phyloP scores from a whole-genome alignment of 2,113 vertebrate genomes.

The Channa maculata region DNA sequence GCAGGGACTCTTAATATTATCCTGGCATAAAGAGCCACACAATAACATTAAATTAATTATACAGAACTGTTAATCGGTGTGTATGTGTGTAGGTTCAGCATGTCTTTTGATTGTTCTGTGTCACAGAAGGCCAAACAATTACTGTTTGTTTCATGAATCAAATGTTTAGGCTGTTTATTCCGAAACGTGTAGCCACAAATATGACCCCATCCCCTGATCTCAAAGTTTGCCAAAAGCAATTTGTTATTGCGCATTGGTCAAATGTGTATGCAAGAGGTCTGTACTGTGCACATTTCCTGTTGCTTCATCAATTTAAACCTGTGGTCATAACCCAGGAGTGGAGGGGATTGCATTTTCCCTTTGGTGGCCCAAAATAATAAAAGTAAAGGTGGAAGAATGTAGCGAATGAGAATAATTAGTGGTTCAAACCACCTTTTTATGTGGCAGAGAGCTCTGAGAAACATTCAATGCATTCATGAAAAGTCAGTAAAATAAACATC shows the following conservation, averaged over 20 bases:
- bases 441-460: not conserved
- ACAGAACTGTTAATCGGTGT: slow-evolving; percentile 3
- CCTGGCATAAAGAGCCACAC: slow-evolving; percentile 19
- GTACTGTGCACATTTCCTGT: not conserved
- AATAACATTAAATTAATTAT: slow-evolving; percentile 55
- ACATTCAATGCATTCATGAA: slow-evolving; percentile 3
- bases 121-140: slow-evolving; percentile 2
- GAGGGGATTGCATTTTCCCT: not conserved
- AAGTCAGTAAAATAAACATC: slow-evolving; percentile 15
- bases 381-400: not conserved
- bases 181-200: not conserved
- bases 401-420: not conserved
- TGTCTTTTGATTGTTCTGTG: slow-evolving; percentile 27
- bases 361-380: slow-evolving; percentile 7
- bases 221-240: slow-evolving; percentile 46
- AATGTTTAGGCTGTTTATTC: slow-evolving; percentile 31
- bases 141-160: not conserved
- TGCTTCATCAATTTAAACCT: not conserved
- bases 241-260: slow-evolving; percentile 27
- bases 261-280: slow-evolving; percentile 14
- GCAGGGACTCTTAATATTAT: slow-evolving; percentile 25
- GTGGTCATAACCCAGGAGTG: not conserved
- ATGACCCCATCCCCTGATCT: not conserved
- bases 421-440: not conserved
- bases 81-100: slow-evolving; percentile 2